phyloP scores from a whole-genome alignment of 2,888 invertebrate species.

The Baronia brevicornis region DNA sequence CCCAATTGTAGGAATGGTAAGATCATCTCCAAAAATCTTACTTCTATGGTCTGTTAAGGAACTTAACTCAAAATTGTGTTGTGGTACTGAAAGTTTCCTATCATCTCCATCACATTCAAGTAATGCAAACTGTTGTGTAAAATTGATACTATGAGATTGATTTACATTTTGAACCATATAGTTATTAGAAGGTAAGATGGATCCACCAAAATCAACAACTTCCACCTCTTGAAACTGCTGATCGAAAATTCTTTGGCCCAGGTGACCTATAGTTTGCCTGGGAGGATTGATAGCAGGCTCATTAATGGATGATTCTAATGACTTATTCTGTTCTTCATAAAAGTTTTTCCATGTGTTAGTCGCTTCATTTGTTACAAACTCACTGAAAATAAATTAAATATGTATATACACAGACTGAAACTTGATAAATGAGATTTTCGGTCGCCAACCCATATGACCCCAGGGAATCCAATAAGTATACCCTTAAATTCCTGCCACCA shows the following conservation, averaged over 20 bases:
- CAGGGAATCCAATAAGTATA: too few species aligned
- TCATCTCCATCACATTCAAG: constrained; percentile 37
- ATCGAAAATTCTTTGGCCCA: constrained; percentile 51
- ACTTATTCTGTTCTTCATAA: constrained; percentile 63
- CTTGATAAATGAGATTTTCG: too few species aligned
- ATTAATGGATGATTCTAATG: constrained; percentile 53
- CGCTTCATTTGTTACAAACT: constrained; percentile 59
- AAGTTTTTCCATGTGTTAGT: constrained; percentile 67
- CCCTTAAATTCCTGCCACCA: not conserved
- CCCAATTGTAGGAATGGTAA: constrained; percentile 31
- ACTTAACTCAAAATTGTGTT: constrained; percentile 47
- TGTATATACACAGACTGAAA: too few species aligned
- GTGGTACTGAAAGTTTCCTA: constrained; percentile 32
- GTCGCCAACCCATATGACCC: too few species aligned
- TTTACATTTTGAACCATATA: constrained; percentile 29
- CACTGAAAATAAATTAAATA: constrained; percentile 39
- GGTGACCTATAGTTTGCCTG: constrained; percentile 38
- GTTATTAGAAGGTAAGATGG: constrained; percentile 21
- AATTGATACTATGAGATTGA: constrained; percentile 36
- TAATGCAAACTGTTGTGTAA: constrained; percentile 38
- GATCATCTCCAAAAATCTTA: constrained; percentile 46
- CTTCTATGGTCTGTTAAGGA: constrained; percentile 45
- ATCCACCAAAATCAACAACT: constrained; percentile 36
- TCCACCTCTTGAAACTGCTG: constrained; percentile 58
- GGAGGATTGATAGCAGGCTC: constrained; percentile 37